These are phyloP conservation scores for Oreochromis aureus DNA, from an alignment of 2,113 vertebrate genomes.

Conservation along the genomic window DNA sequence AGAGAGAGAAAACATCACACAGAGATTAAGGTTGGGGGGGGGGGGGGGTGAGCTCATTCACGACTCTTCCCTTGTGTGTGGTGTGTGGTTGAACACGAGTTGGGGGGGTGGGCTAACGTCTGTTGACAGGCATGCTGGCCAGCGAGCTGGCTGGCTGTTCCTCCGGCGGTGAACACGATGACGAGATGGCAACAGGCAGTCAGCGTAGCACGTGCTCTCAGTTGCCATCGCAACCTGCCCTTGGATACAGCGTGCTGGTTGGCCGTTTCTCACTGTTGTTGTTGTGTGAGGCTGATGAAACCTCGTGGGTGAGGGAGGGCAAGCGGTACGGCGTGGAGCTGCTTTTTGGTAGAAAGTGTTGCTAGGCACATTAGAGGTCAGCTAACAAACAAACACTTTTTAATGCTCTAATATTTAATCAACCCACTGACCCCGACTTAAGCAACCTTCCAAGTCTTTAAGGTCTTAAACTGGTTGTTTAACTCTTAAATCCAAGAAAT, in stretches of 20 bases:
- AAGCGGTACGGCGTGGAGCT: not conserved
- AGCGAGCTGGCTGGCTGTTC: constrained; percentile 58
- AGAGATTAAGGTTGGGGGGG: constrained; percentile 34
- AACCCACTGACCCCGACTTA: not conserved
- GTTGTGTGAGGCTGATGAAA: constrained; percentile 68
- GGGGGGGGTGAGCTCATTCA: constrained; percentile 7
- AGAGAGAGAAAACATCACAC: constrained; percentile 58
- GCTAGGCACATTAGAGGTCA: constrained; percentile 56
- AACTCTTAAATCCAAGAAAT: constrained; percentile 11
- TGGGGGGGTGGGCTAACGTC: not conserved
- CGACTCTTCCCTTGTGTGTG: constrained; percentile 28
- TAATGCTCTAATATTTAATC: not conserved
- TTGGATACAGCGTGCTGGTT: constrained; percentile 78
- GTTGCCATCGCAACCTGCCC: constrained; percentile 74
- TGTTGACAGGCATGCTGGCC: constrained; percentile 49
- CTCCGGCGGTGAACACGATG: constrained; percentile 44
- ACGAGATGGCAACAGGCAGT: constrained; percentile 73
- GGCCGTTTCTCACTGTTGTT: constrained; percentile 69
- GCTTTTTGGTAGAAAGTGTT: constrained; percentile 58
- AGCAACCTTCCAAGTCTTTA: not conserved
- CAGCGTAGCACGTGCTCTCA: constrained; percentile 61
- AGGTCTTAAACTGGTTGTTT: not conserved
- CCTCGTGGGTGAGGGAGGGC: constrained; percentile 60
- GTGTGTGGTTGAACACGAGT: not conserved
- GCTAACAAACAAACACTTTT: constrained; percentile 51